Evolutionary conservation across 2,888 invertebrate species (phyloP).

Genomic region (Mimumesa dahlbomi): DNA sequence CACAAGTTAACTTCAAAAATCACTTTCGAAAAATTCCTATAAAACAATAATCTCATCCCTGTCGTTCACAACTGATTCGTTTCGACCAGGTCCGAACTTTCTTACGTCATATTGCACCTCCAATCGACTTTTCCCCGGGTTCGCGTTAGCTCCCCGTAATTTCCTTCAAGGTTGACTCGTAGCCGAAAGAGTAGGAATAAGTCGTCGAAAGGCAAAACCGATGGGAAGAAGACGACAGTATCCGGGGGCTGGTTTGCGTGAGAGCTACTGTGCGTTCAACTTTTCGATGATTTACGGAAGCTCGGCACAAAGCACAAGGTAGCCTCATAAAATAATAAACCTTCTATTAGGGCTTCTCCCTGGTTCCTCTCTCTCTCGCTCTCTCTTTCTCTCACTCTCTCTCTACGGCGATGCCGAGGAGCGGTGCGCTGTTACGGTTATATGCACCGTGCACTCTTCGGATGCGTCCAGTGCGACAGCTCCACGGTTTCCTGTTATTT

Average conservation of each 20-base stretch:
- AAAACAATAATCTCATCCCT: no score
- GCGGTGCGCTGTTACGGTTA: slow-evolving; percentile 32
- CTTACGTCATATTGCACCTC: slow-evolving; percentile 5
- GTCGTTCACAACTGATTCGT: no score
- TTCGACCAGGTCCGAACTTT: neutral
- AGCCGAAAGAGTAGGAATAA: neutral
- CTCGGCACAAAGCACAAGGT: slow-evolving; percentile 69
- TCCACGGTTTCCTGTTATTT: slow-evolving; percentile 67
- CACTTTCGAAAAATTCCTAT: no score
- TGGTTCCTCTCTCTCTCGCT: slow-evolving; percentile 16
- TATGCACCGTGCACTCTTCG: slow-evolving; percentile 6
- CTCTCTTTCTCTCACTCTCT: neutral
- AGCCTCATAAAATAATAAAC: slow-evolving; percentile 76
- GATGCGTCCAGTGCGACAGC: slow-evolving; percentile 6
- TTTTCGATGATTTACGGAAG: slow-evolving; percentile 68
- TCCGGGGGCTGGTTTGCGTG: slow-evolving; percentile 44
- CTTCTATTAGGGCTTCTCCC: slow-evolving; percentile 69
- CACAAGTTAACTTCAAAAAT: no score
- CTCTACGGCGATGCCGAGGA: neutral
- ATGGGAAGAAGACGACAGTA: neutral
- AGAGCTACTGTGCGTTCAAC: slow-evolving; percentile 65
- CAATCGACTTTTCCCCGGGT: slow-evolving; percentile 14
- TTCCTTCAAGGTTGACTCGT: slow-evolving; percentile 37
- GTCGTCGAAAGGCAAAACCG: neutral
- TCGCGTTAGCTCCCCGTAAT: slow-evolving; percentile 25